Percentiles rank a stretch among this genome's conserved stretches.
Conservation (phyloP, 1,140 invertebrate genomes). For the Macrocentrus cingulum region DNA sequence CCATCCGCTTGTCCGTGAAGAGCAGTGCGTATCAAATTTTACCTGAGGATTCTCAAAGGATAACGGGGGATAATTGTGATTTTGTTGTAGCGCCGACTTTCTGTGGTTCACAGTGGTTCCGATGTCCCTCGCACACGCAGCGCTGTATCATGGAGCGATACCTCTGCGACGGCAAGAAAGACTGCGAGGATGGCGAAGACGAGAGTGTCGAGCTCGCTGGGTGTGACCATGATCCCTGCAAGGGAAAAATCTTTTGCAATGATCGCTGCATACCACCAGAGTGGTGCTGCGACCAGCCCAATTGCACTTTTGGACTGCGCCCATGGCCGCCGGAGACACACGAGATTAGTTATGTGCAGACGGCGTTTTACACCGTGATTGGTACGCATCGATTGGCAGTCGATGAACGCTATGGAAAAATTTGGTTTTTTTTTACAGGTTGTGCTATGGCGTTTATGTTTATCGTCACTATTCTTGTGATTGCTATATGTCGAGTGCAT, state of each 20-base stretch:
- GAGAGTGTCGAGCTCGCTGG: slow-evolving; percentile 55
- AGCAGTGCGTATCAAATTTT: slow-evolving; percentile 40
- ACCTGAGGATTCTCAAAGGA: too few species aligned
- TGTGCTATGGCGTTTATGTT: slow-evolving; percentile 58
- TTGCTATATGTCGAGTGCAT: slow-evolving; percentile 55
- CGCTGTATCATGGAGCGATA: slow-evolving; percentile 65
- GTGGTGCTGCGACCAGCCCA: slow-evolving; percentile 57
- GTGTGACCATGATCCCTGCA: slow-evolving; percentile 57
- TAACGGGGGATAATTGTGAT: too few species aligned
- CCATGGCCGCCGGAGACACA: slow-evolving; percentile 28
- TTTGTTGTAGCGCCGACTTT: slow-evolving; percentile 25
- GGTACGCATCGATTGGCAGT: slow-evolving; percentile 35
- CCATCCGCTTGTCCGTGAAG: slow-evolving; percentile 38
- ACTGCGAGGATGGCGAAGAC: slow-evolving; percentile 65
- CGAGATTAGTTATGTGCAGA: slow-evolving; percentile 54
- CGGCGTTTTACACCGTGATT: slow-evolving; percentile 55
- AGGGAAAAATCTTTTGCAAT: slow-evolving; percentile 50
- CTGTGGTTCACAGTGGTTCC: slow-evolving; percentile 32
- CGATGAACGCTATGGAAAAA: not conserved
- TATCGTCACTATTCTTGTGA: slow-evolving; percentile 53
- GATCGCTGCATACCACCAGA: slow-evolving; percentile 59
- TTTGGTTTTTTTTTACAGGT: slow-evolving; percentile 35
- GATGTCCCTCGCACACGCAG: slow-evolving; percentile 26
- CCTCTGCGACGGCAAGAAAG: slow-evolving; percentile 67
- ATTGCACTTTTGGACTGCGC: slow-evolving; percentile 39